Base-by-base conservation (phyloP, 23 tunicate species). In the Trididemnum nubilum region DNA sequence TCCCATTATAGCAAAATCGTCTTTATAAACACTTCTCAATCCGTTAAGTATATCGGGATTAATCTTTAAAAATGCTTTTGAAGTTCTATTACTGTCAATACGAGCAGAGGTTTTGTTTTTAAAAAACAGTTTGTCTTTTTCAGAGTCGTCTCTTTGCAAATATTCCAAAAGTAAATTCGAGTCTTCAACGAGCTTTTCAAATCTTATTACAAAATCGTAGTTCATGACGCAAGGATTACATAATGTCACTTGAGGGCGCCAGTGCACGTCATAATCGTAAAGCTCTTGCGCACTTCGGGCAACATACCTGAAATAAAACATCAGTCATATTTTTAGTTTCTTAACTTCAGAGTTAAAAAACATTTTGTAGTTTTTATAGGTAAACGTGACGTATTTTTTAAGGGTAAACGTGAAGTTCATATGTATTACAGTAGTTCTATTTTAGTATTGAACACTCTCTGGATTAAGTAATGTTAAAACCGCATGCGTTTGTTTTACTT, bases 181-280 rank as follows among this genome's bases (percentile, higher is more conserved):
- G 33, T 88, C 94, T 50, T 67, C 28, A 19, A 35, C 80, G 0
- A 88, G 69, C 70, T 88, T 51, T 24, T 88, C 83, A 36, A 88
- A 88, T 26, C 72, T 35, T 7, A 88, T 50, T 0, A 83, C 32
- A 67, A 27, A 69, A 58, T 88, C 94, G 51, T 82, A 88, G 34
- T 88, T 83, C 24, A 88, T 59, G 2, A 79, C 79, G 49, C 94
- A 88, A 0, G 94, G 94, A 61, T 88, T 88, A 71, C 94, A 88
- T 37, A 88, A 35, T 26, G 59, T 36, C 15, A 57, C 30, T 54
- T 82, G 87, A n/a, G 87, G 87, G 36, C 87, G 87, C 94, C 94
- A 88, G 76, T 88, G 94, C 15, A 83, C 79, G 71, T 88, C 94
- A 65, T 12, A 61, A 61, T 61, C 67, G 21, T 61, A 12, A 61